These are phyloP conservation scores for Sebastolobus altivelis DNA, from an alignment of 2,797 vertebrate genomes.

Conservation along the genomic window DNA sequence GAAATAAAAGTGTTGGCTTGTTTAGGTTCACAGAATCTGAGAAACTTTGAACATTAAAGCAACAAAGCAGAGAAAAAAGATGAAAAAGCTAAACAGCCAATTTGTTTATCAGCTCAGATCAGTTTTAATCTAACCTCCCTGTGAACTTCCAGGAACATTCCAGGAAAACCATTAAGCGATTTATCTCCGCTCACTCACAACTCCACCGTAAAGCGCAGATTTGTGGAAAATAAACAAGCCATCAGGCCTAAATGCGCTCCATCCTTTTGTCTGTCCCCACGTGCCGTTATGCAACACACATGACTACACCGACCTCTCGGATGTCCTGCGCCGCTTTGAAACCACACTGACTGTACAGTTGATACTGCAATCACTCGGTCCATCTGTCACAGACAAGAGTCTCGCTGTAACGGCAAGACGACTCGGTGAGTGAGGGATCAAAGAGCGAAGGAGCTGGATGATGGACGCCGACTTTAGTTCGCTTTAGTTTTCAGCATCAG, in stretches of 20 bases:
- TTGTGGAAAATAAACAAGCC: conserved; percentile 76
- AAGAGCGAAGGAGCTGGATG: conserved; percentile 22
- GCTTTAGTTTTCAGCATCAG: conserved; percentile 21
- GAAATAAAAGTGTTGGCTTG: conserved; percentile 38
- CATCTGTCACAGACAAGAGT: conserved; percentile 23
- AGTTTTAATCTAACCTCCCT: conserved; percentile 70
- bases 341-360: conserved; percentile 15
- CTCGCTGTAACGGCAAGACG: conserved; percentile 4
- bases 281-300: conserved; percentile 55
- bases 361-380: conserved; percentile 11
- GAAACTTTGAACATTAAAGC: conserved; percentile 45
- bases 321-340: conserved; percentile 28
- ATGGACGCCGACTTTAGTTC: conserved; percentile 34
- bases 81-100: background rate
- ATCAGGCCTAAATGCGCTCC: conserved; percentile 58
- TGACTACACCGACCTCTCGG: background rate
- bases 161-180: conserved; percentile 82
- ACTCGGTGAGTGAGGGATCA: conserved; percentile 36
- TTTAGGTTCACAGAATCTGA: conserved; percentile 22
- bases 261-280: conserved; percentile 61
- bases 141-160: conserved; percentile 76
- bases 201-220: conserved; percentile 56
- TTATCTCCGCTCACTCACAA: conserved; percentile 74
- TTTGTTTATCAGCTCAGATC: conserved; percentile 64
- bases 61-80: conserved; percentile 6